Conservation (phyloP, 2,888 invertebrate species). For the Spilosoma lubricipeda region DNA sequence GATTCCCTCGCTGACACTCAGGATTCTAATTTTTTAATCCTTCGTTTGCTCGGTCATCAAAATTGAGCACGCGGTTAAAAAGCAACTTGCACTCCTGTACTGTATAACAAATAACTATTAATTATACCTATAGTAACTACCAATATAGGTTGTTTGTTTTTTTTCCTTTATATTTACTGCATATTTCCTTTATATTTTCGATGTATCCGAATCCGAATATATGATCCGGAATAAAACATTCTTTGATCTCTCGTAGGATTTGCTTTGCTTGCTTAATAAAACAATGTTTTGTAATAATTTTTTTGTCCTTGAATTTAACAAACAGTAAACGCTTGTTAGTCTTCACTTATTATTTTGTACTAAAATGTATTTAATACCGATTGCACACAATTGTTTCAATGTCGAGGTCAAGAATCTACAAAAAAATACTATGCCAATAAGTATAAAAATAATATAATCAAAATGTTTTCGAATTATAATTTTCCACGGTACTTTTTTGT, state of each 20-base stretch:
- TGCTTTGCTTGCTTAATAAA: neutral
- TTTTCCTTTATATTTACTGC: too few relatives aligned
- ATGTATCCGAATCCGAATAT: too few relatives aligned
- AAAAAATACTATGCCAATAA: neutral
- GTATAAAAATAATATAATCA: neutral
- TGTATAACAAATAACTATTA: too few relatives aligned
- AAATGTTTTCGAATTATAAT: neutral
- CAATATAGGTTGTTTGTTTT: neutral
- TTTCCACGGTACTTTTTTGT: neutral
- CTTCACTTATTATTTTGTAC: neutral
- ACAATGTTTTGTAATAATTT: neutral
- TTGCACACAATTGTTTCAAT: neutral
- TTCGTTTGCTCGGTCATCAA: too few relatives aligned
- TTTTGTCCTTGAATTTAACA: neutral
- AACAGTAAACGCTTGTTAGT: neutral
- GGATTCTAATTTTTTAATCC: too few relatives aligned
- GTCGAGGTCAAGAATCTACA: neutral
- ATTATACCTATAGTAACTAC: too few relatives aligned
- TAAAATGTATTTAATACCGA: neutral
- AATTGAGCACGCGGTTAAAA: too few relatives aligned
- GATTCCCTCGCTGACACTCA: too few relatives aligned
- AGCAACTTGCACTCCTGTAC: too few relatives aligned
- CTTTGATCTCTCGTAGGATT: neutral
- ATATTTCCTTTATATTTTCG: neutral
- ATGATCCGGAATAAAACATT: neutral